Conservation (phyloP, 2,888 invertebrate genomes). For the Priocnemis perturbator region DNA sequence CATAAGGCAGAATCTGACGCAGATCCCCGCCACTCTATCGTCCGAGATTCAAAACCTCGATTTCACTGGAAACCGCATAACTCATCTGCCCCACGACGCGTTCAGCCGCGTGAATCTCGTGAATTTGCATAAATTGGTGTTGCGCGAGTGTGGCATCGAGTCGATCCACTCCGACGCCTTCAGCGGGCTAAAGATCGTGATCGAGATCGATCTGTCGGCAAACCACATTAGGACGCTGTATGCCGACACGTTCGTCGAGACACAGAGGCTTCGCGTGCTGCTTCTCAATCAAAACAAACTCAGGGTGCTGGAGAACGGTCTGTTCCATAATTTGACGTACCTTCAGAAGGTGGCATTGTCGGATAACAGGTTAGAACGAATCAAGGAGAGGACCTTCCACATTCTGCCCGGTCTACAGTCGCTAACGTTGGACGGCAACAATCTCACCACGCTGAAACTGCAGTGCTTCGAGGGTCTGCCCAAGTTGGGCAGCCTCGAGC, state of each 20-base stretch:
- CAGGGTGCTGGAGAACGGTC: constrained; percentile 82
- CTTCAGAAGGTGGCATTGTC: constrained; percentile 87
- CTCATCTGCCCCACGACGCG: constrained; percentile 81
- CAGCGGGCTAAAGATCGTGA: constrained; percentile 84
- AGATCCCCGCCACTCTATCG: constrained; percentile 85
- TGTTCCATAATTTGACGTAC: constrained; percentile 85
- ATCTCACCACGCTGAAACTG: constrained; percentile 81
- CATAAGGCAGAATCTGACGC: constrained; percentile 79
- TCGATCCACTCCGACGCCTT: constrained; percentile 86
- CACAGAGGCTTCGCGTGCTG: constrained; percentile 83
- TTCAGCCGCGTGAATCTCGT: constrained; percentile 83
- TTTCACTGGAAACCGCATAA: constrained; percentile 82
- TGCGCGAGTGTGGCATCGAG: constrained; percentile 85
- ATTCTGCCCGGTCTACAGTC: constrained; percentile 82
- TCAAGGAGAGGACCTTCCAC: constrained; percentile 84
- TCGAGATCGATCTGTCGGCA: constrained; percentile 88
- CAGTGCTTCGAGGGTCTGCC: constrained; percentile 82
- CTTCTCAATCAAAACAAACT: constrained; percentile 86
- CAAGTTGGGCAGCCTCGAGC: constrained; percentile 83
- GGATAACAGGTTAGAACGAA: constrained; percentile 83
- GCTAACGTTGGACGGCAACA: constrained; percentile 85
- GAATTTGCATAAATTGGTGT: constrained; percentile 88
- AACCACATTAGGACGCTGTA: constrained; percentile 83
- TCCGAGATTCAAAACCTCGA: constrained; percentile 81
- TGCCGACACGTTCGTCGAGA: constrained; percentile 83